Percentiles rank a stretch among this genome's conserved stretches.
Evolutionary conservation across 2,113 vertebrate species (phyloP).

Genomic region (Tenrec ecaudatus): DNA sequence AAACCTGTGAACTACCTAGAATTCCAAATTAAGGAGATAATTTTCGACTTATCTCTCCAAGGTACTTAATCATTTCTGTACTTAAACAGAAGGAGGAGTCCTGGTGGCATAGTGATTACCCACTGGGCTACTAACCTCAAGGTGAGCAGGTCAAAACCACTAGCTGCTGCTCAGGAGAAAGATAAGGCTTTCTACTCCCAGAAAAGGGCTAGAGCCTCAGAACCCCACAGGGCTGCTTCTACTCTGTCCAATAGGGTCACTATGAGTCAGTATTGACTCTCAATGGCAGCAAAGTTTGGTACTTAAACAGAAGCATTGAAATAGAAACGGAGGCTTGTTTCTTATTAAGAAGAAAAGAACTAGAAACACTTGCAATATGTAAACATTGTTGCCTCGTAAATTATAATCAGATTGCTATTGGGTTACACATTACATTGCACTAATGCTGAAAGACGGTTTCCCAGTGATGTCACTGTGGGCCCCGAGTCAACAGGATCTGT

Average conservation of each 20-base stretch:
- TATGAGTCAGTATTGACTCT: too few relatives aligned
- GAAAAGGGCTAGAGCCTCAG: too few relatives aligned
- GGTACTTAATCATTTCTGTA: background rate
- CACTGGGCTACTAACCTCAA: too few relatives aligned
- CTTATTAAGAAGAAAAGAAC: constrained; percentile 69
- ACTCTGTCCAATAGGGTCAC: too few relatives aligned
- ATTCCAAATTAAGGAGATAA: constrained; percentile 18
- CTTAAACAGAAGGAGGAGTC: constrained; percentile 58
- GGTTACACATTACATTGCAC: constrained; percentile 37
- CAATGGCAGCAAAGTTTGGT: background rate
- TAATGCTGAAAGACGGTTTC: background rate
- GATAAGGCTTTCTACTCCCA: too few relatives aligned
- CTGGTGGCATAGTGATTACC: too few relatives aligned
- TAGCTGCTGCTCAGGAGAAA: too few relatives aligned
- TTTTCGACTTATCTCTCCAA: constrained; percentile 44
- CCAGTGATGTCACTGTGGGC: background rate
- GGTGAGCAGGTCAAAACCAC: too few relatives aligned
- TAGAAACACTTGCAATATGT: constrained; percentile 60
- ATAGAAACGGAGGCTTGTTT: constrained; percentile 67
- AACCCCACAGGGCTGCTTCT: too few relatives aligned
- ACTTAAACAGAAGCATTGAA: constrained; percentile 71
- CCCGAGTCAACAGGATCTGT: background rate
- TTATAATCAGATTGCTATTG: constrained; percentile 59
- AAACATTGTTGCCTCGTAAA: constrained; percentile 69
- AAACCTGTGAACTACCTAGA: constrained; percentile 16